Conservation (phyloP, 2,113 vertebrate genomes). For the Pituophis catenifer region DNA sequence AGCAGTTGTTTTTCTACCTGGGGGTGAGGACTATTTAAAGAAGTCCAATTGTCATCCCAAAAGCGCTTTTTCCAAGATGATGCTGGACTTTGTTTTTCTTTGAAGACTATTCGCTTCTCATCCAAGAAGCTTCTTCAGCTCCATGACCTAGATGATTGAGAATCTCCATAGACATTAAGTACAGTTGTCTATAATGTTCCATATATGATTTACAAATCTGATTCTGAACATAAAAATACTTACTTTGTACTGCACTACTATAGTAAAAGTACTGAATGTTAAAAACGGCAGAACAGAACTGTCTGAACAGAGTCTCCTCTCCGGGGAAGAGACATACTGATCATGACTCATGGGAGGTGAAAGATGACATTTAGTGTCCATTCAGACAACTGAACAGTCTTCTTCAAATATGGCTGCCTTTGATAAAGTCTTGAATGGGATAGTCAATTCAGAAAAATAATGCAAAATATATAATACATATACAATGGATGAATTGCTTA, state of each 20-base stretch:
- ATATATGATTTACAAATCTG: background rate
- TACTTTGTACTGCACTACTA: background rate
- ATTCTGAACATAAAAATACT: background rate
- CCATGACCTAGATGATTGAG: no score
- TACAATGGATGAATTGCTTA: background rate
- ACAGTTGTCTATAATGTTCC: background rate
- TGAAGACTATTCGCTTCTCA: no score
- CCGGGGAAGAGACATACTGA: background rate
- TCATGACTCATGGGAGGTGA: slow-evolving; percentile 15
- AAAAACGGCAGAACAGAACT: background rate
- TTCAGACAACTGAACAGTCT: slow-evolving; percentile 10
- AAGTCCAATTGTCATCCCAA: background rate
- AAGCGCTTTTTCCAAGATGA: no score
- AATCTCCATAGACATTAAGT: no score
- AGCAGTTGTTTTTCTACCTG: background rate
- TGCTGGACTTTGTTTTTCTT: no score
- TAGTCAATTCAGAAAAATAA: background rate
- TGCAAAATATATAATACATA: background rate
- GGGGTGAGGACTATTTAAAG: background rate
- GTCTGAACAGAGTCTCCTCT: background rate
- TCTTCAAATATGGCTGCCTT: slow-evolving; percentile 22
- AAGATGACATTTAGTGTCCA: slow-evolving; percentile 28
- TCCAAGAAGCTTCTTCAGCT: no score
- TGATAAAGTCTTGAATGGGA: background rate
- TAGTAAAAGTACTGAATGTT: background rate